Conservation (phyloP, 2,888 invertebrate species). For the Bimastos eiseni region DNA sequence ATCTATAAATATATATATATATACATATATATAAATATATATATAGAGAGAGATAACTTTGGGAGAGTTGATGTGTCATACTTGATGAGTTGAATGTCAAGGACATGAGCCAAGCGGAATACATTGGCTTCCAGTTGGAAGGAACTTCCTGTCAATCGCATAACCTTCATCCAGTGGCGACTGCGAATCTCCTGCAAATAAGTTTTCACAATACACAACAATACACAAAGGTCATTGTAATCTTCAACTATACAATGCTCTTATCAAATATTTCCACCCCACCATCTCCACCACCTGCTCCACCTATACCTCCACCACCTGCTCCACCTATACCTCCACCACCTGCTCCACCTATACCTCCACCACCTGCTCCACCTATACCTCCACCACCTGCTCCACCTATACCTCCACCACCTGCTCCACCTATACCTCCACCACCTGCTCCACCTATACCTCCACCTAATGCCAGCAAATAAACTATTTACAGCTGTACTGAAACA, state of each 20-base stretch:
- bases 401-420: neutral
- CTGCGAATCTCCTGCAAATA: conserved; percentile 61
- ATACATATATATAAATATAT: neutral
- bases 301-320: neutral
- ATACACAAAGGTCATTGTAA: neutral
- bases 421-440: neutral
- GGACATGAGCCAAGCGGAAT: conserved; percentile 58
- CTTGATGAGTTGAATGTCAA: conserved; percentile 61
- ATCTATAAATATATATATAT: no score
- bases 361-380: neutral
- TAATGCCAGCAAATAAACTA: neutral
- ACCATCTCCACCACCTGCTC: neutral
- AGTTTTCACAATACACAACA: neutral
- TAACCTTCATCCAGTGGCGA: conserved; percentile 63
- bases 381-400: no score
- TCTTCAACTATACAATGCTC: no score
- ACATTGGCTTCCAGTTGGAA: conserved; percentile 62
- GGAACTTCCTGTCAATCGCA: conserved; percentile 60
- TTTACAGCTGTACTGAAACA: neutral
- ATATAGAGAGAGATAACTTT: neutral
- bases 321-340: no score
- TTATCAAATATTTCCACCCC: no score
- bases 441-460: neutral
- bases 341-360: neutral
- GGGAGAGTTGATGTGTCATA: conserved; percentile 45